Conservation (phyloP, 2,113 vertebrate genomes). For the Silurus asotus region DNA sequence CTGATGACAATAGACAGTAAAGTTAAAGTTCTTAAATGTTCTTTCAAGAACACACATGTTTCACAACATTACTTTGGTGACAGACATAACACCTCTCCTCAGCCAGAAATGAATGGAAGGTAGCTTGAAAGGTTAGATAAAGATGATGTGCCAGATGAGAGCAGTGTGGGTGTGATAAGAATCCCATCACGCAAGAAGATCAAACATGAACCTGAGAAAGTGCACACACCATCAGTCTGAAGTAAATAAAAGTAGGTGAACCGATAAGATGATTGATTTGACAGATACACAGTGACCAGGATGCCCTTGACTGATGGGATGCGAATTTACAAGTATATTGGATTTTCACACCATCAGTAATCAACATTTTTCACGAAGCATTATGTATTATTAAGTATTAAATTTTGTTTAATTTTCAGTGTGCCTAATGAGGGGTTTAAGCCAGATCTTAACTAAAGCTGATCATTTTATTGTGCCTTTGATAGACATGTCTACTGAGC, state of each 20-base stretch:
- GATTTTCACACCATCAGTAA: slow-evolving; percentile 5
- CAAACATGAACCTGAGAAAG: slow-evolving; percentile 41
- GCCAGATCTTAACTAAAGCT: neutral
- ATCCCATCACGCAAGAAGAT: slow-evolving; percentile 36
- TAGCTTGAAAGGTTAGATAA: slow-evolving; percentile 44
- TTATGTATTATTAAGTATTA: neutral
- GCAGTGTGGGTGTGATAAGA: slow-evolving; percentile 38
- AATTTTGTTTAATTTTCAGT: neutral
- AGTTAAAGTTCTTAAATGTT: neutral
- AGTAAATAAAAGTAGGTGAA: slow-evolving; percentile 49
- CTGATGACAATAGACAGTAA: neutral
- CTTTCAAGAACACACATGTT: neutral
- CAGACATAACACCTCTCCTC: neutral
- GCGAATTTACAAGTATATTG: slow-evolving; percentile 47
- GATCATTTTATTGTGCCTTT: neutral
- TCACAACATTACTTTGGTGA: neutral
- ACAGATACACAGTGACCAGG: slow-evolving; percentile 59
- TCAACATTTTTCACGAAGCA: slow-evolving; percentile 3
- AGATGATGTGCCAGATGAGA: slow-evolving; percentile 36
- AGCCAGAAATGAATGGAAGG: slow-evolving; percentile 10
- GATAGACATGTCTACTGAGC: neutral
- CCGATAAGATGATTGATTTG: slow-evolving; percentile 62
- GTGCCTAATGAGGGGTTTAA: neutral
- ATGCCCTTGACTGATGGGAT: slow-evolving; percentile 58
- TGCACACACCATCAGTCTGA: slow-evolving; percentile 46